Evolutionary conservation across 2,113 vertebrate species (phyloP).

Genomic region (Peromyscus polionotus): DNA sequence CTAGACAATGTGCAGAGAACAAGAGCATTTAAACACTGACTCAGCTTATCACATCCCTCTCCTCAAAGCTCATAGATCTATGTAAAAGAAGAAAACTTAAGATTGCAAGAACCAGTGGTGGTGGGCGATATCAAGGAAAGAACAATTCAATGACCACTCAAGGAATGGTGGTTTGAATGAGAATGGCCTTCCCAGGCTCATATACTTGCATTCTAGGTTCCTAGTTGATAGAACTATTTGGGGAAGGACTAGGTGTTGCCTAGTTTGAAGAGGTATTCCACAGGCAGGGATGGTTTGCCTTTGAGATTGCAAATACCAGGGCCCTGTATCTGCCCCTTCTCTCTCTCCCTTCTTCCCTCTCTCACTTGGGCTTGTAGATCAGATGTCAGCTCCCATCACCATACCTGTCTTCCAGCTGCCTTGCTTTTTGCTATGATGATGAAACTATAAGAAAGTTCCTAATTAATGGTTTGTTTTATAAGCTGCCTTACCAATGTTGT

Average conservation of each 20-base stretch:
- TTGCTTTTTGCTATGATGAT: not conserved
- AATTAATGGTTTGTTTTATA: not conserved
- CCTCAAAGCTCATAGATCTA: not conserved
- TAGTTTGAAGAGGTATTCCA: not conserved
- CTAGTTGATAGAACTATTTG: not conserved
- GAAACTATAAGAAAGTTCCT: not conserved
- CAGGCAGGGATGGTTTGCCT: not conserved
- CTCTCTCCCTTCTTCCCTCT: not conserved
- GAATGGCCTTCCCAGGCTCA: not conserved
- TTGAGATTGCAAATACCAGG: not conserved
- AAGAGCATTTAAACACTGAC: not conserved
- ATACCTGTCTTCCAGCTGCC: not conserved
- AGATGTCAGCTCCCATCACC: not conserved
- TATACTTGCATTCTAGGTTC: not conserved
- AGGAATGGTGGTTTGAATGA: not conserved
- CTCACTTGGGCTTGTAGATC: not conserved
- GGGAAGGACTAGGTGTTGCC: not conserved
- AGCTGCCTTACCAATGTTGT: not conserved
- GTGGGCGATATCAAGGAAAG: not conserved
- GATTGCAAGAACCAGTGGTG: not conserved
- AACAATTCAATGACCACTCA: not conserved
- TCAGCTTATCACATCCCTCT: not conserved
- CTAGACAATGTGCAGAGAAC: not conserved
- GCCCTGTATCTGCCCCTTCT: not conserved
- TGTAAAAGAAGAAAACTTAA: not conserved